phyloP scores from a whole-genome alignment of 1,140 invertebrate genomes.

The Ridgeia piscesae region DNA sequence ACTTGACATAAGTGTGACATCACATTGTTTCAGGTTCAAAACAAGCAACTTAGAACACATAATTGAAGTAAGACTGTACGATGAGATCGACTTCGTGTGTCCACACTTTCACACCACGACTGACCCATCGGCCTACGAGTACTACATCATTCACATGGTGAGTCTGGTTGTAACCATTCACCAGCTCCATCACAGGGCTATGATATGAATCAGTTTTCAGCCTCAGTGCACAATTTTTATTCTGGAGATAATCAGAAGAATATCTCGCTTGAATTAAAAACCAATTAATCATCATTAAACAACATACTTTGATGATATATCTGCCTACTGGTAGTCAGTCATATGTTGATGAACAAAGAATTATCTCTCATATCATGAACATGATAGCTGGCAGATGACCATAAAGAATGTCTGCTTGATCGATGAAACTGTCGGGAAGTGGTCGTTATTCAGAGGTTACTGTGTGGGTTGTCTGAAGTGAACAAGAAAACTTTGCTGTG shows the following conservation, averaged over 20 bases:
- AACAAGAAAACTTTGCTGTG: not conserved
- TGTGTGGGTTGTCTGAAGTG: not conserved
- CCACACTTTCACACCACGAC: conserved; percentile 7
- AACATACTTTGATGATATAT: not conserved
- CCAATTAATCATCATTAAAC: not conserved
- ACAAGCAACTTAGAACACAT: conserved; percentile 23
- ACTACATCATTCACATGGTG: conserved; percentile 28
- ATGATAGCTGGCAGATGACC: not conserved
- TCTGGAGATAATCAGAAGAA: not conserved
- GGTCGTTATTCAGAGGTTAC: not conserved
- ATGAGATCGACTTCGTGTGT: conserved; percentile 29
- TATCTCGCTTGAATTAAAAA: not conserved
- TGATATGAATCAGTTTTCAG: too few species aligned
- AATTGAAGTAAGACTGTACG: conserved; percentile 27
- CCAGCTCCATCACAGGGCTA: too few species aligned
- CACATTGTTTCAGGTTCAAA: conserved; percentile 26
- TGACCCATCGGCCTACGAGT: conserved; percentile 18
- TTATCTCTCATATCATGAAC: not conserved
- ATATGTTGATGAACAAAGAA: too few species aligned
- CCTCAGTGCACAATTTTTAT: not conserved
- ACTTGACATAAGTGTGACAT: too few species aligned
- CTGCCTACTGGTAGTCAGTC: not conserved
- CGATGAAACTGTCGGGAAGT: not conserved
- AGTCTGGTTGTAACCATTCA: not conserved
- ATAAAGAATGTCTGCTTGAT: not conserved